phyloP scores from a whole-genome alignment of 2,797 vertebrate genomes.

The Danio aesculapii region DNA sequence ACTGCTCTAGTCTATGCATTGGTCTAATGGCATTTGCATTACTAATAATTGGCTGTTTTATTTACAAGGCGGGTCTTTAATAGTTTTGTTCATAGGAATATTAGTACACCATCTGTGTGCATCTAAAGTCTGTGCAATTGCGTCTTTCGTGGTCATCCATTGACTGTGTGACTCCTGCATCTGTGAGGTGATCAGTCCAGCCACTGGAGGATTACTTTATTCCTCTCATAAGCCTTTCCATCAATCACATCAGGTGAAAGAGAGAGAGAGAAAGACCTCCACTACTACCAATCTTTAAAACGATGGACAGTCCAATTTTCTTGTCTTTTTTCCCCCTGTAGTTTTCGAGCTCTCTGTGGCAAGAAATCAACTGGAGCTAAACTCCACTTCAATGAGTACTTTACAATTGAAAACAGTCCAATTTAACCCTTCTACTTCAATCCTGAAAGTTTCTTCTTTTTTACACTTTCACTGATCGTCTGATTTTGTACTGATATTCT shows the following conservation, averaged over 20 bases:
- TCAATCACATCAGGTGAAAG: conserved; percentile 88
- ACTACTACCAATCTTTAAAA: conserved; percentile 30
- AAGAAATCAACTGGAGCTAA: not conserved
- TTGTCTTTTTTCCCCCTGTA: not conserved
- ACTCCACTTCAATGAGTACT: not conserved
- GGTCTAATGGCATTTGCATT: no score
- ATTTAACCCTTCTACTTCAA: no score
- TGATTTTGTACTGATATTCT: no score
- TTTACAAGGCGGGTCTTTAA: no score
- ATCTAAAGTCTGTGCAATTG: not conserved
- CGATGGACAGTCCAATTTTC: not conserved
- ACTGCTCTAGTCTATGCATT: no score
- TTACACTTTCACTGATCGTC: no score
- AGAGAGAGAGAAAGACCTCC: conserved; percentile 17
- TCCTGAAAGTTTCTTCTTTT: no score
- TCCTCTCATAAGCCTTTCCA: conserved; percentile 87
- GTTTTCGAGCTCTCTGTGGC: not conserved
- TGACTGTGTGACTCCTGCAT: conserved; percentile 55
- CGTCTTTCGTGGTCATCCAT: conserved; percentile 52
- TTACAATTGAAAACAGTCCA: not conserved
- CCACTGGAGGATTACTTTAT: conserved; percentile 95
- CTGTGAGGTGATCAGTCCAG: conserved; percentile 89
- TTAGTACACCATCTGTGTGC: not conserved
- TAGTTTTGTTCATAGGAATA: no score
- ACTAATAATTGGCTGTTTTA: no score